Evolutionary conservation across 1,140 invertebrate species (phyloP).

Genomic region (Temnothorax curvispinosus): DNA sequence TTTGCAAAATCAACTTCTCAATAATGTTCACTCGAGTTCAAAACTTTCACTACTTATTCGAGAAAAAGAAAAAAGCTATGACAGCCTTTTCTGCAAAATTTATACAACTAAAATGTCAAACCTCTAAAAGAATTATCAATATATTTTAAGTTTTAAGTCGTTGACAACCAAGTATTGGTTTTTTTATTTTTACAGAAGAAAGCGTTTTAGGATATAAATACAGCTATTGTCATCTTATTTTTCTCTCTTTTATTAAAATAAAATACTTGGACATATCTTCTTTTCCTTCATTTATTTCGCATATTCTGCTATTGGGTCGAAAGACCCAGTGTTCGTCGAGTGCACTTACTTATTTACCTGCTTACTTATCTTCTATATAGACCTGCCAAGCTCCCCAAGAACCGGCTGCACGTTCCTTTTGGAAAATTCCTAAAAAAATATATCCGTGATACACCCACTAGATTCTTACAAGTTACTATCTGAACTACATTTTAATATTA

Average conservation of each 20-base stretch:
- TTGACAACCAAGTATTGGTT: neutral
- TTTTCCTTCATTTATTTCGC: neutral
- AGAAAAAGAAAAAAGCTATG: neutral
- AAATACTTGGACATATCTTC: neutral
- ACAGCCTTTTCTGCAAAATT: neutral
- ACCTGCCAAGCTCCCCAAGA: neutral
- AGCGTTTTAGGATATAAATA: neutral
- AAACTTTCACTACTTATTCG: neutral
- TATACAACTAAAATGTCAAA: neutral
- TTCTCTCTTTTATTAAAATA: neutral
- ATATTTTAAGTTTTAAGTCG: neutral
- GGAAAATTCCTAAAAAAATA: neutral
- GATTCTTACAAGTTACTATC: too few relatives aligned
- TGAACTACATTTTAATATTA: neutral
- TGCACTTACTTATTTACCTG: neutral
- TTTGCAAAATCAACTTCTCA: neutral
- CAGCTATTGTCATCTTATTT: neutral
- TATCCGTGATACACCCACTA: neutral
- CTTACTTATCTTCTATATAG: neutral
- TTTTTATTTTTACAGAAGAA: neutral
- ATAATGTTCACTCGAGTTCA: neutral
- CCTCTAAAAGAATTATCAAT: neutral
- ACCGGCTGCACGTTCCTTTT: neutral
- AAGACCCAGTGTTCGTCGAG: neutral
- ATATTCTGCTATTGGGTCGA: neutral